A percentile compares a stretch with the other conserved stretches of the same genome.
These are phyloP conservation scores for Salpingus planirostris DNA, from an alignment of 2,888 invertebrate species.

Conservation along the genomic window DNA sequence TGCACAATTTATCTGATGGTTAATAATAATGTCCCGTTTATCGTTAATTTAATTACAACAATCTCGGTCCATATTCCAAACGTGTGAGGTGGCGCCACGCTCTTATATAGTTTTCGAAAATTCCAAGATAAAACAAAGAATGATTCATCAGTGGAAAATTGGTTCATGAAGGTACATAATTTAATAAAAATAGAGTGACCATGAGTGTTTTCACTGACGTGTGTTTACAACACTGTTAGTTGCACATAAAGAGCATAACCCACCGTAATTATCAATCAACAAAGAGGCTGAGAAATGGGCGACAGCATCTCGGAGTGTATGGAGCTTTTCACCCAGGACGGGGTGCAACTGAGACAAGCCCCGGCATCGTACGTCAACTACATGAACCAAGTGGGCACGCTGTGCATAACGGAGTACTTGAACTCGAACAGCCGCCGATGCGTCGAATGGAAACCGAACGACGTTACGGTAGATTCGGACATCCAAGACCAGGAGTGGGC, in stretches of 20 bases:
- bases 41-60: no score
- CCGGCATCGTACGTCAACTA: conserved; percentile 53
- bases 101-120: no score
- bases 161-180: no score
- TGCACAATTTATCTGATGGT: no score
- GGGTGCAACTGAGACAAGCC: conserved; percentile 62
- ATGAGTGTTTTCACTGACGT: conserved; percentile 11
- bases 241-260: background rate
- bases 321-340: conserved; percentile 73
- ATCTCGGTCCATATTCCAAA: no score
- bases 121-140: no score
- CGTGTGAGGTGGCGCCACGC: no score
- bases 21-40: no score
- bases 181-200: conserved; percentile 11
- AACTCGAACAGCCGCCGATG: conserved; percentile 37
- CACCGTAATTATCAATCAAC: conserved; percentile 3
- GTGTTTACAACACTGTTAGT: conserved; percentile 1
- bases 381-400: conserved; percentile 52
- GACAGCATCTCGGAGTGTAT: conserved; percentile 28
- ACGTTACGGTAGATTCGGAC: conserved; percentile 68
- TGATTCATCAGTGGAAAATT: background rate
- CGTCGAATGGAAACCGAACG: conserved; percentile 78
- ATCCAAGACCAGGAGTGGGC: conserved; percentile 80
- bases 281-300: conserved; percentile 18
- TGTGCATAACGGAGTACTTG: conserved; percentile 58